A percentile compares a stretch with the other conserved stretches of the same genome.
Evolutionary conservation across 2,113 vertebrate species (phyloP).

Genomic region (Speoplatyrhinus poulsoni): DNA sequence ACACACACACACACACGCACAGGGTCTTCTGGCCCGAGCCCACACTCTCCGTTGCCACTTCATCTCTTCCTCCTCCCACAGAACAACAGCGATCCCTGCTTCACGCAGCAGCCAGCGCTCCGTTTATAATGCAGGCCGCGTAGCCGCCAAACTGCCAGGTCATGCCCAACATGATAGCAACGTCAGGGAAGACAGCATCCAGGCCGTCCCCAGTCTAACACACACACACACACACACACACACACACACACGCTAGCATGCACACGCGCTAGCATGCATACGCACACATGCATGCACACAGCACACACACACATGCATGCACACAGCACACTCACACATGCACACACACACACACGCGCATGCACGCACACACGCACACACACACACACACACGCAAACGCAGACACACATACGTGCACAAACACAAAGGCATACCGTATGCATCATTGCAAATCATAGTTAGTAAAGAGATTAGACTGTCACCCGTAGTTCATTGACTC

Average conservation of each 20-base stretch:
- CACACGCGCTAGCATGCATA: background rate
- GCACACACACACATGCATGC: background rate
- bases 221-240: conserved; percentile 3
- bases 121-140: no score
- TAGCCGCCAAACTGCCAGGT: no score
- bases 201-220: background rate
- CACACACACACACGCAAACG: background rate
- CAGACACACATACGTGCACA: background rate
- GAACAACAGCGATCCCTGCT: no score
- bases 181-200: no score
- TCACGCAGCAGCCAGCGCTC: no score
- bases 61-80: no score
- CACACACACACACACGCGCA: background rate
- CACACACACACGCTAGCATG: background rate
- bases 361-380: conserved; percentile 1
- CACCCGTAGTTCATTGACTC: conserved; percentile 1
- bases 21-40: background rate
- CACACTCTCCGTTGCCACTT: no score
- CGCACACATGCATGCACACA: conserved; percentile 3
- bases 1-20: background rate
- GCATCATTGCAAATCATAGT: background rate
- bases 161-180: no score
- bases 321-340: background rate
- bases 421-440: background rate
- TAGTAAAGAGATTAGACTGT: no score